phyloP scores from a whole-genome alignment of 2,797 vertebrate species.

The Heliangelus exortis region DNA sequence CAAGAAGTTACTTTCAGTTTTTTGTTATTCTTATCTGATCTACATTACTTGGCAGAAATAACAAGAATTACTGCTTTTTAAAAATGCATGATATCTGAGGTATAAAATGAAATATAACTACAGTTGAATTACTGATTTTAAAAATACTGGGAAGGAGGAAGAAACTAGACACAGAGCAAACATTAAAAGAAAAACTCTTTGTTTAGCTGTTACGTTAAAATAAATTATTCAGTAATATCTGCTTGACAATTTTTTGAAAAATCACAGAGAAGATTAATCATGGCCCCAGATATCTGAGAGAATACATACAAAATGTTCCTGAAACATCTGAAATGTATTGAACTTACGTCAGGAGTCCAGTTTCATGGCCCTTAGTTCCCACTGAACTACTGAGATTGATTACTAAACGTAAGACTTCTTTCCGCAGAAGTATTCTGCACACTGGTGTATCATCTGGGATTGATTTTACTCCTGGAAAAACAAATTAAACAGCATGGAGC shows the following conservation, averaged over 20 bases:
- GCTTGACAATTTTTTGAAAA: background rate
- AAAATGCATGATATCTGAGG: background rate
- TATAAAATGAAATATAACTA: background rate
- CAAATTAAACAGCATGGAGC: background rate
- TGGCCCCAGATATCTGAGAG: background rate
- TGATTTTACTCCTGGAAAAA: constrained; percentile 87
- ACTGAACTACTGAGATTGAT: constrained; percentile 98
- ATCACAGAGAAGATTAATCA: background rate
- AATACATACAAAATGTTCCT: background rate
- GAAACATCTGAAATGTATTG: background rate
- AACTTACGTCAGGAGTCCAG: constrained; percentile 96
- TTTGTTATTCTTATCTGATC: background rate
- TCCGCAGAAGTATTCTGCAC: constrained; percentile 92
- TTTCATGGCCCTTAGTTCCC: constrained; percentile 98
- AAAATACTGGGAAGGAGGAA: background rate
- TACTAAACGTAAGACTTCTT: constrained; percentile 96
- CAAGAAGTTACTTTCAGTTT: background rate
- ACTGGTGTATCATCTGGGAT: constrained; percentile 95
- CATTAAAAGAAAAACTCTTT: background rate
- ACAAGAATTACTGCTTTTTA: background rate
- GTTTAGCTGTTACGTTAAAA: background rate
- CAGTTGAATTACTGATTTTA: background rate
- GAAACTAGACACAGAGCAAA: background rate
- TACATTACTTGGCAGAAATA: background rate
- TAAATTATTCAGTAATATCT: background rate